Percentiles rank a stretch among this genome's conserved stretches.
phyloP scores from a whole-genome alignment of 2,797 vertebrate genomes.

The Echeneis naucrates region DNA sequence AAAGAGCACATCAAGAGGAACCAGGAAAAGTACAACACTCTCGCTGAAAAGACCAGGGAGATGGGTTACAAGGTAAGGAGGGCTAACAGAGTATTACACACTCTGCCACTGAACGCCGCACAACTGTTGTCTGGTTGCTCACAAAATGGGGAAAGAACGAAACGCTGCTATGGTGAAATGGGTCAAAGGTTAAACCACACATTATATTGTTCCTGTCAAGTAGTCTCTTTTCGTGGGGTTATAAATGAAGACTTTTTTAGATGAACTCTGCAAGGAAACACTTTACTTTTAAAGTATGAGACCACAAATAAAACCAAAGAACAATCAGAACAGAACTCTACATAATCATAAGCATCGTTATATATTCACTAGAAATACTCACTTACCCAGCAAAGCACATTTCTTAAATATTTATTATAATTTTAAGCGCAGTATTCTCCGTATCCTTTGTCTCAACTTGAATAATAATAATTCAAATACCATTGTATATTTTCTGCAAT shows the following conservation, averaged over 20 bases:
- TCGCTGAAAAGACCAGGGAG: constrained; percentile 93
- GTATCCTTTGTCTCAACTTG: too few relatives aligned
- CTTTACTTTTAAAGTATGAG: too few relatives aligned
- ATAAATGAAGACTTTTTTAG: too few relatives aligned
- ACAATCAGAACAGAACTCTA: too few relatives aligned
- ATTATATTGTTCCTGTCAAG: neutral
- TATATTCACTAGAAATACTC: too few relatives aligned
- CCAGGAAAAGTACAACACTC: constrained; percentile 89
- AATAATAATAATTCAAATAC: too few relatives aligned
- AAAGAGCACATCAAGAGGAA: constrained; percentile 91
- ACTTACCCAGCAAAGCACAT: too few relatives aligned
- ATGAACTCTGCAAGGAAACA: neutral
- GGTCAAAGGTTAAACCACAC: constrained; percentile 10
- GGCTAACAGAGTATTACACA: neutral
- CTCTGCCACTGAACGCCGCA: neutral
- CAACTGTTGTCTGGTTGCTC: neutral
- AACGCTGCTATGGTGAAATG: constrained; percentile 1
- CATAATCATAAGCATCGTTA: too few relatives aligned
- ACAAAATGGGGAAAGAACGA: neutral
- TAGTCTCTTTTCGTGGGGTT: neutral
- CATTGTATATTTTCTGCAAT: too few relatives aligned
- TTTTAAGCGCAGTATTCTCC: too few relatives aligned
- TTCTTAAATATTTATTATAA: too few relatives aligned
- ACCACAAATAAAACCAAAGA: too few relatives aligned
- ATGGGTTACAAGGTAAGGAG: constrained; percentile 93